phyloP scores from a whole-genome alignment of 2,888 invertebrate genomes.

The Limnephilus marmoratus region DNA sequence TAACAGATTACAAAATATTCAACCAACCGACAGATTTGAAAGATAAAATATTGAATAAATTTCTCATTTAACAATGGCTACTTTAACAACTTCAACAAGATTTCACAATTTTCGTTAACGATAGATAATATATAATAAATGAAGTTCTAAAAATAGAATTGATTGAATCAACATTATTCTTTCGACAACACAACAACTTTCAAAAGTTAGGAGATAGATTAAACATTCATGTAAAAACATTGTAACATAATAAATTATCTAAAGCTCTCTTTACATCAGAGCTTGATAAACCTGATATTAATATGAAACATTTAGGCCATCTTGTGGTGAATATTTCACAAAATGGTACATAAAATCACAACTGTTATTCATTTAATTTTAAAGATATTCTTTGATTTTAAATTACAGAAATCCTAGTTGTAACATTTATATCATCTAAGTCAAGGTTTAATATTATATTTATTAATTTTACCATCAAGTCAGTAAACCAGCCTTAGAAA shows the following conservation, averaged over 20 bases:
- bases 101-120: slow-evolving; percentile 14
- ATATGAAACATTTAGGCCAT: not conserved
- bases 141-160: slow-evolving; percentile 27
- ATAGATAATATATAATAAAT: slow-evolving; percentile 14
- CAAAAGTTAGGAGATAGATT: not conserved
- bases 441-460: not conserved
- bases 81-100: slow-evolving; percentile 24
- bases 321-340: not conserved
- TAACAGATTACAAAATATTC: not conserved
- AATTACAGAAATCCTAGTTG: not conserved
- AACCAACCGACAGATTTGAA: not conserved
- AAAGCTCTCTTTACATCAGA: not conserved
- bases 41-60: not conserved
- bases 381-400: slow-evolving; percentile 2
- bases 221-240: not conserved
- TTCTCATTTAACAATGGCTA: not conserved
- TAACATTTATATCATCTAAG: not conserved
- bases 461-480: not conserved
- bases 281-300: not conserved
- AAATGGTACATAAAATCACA: not conserved
- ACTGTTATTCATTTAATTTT: not conserved
- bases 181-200: not conserved
- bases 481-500: not conserved
- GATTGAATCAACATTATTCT: slow-evolving; percentile 22
- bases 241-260: not conserved